Percentiles rank a stretch among this genome's conserved stretches.
These are phyloP conservation scores for Trididemnum miniatum DNA, from an alignment of 23 tunicate species.

Conservation along the genomic window DNA sequence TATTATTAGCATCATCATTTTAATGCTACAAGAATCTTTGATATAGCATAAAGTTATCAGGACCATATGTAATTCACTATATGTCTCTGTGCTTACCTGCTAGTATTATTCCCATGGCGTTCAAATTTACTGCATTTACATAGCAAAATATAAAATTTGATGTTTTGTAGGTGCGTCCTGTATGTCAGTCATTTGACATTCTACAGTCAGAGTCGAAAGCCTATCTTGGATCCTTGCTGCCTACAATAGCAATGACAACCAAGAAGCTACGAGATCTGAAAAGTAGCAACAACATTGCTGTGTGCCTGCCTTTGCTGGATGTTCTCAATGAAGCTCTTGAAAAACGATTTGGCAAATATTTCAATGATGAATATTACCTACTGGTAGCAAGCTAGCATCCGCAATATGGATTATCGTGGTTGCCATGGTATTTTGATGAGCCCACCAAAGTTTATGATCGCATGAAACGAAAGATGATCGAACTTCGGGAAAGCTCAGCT, in stretches of 20 bases:
- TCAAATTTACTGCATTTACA: neutral
- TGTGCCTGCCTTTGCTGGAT: neutral
- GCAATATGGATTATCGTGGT: constrained; percentile 12
- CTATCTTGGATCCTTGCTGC: neutral
- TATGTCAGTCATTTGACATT: constrained; percentile 21
- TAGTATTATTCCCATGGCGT: neutral
- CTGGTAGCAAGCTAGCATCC: neutral
- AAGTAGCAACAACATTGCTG: neutral
- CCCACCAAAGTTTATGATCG: neutral
- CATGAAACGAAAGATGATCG: neutral
- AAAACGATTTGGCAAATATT: neutral
- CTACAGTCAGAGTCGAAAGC: constrained; percentile 20
- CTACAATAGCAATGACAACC: neutral
- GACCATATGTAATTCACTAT: too few species aligned
- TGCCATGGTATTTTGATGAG: neutral
- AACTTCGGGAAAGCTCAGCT: neutral
- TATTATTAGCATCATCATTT: too few species aligned
- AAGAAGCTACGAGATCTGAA: neutral
- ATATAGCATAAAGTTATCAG: too few species aligned
- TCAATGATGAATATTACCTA: neutral
- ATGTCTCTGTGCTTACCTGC: neutral
- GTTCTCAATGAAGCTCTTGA: neutral
- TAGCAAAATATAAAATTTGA: too few species aligned
- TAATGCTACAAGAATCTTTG: too few species aligned
- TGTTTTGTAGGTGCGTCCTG: constrained; percentile 3